A percentile compares a stretch with the other conserved stretches of the same genome.
Evolutionary conservation across 2,797 vertebrate species (phyloP).

Genomic region (Acrocephalus scirpaceus): DNA sequence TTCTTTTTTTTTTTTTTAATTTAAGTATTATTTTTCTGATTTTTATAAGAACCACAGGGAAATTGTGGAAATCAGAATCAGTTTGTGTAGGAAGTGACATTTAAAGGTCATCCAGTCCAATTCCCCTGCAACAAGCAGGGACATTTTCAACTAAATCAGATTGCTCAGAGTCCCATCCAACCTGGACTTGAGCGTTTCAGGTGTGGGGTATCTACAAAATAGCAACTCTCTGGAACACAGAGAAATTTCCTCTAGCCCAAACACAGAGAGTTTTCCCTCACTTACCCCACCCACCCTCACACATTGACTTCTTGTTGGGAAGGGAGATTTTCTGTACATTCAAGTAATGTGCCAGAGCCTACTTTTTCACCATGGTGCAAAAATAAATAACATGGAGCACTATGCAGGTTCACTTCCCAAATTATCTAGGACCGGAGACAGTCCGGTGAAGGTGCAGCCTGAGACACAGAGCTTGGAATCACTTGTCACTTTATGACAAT

Average conservation of each 20-base stretch:
- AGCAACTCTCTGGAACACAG: neutral
- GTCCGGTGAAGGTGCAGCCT: neutral
- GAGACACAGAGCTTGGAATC: neutral
- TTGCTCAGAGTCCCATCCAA: neutral
- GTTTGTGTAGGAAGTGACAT: neutral
- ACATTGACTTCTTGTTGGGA: neutral
- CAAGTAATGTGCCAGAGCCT: neutral
- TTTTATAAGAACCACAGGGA: neutral
- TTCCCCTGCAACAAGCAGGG: neutral
- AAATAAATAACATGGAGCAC: neutral
- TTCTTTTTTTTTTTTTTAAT: neutral
- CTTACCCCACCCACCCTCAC: neutral
- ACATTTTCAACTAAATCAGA: neutral
- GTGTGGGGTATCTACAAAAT: neutral
- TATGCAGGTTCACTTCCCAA: neutral
- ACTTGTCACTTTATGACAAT: conserved; percentile 15
- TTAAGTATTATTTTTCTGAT: neutral
- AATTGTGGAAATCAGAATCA: neutral
- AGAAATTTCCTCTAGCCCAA: neutral
- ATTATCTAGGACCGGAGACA: neutral
- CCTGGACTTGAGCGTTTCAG: neutral
- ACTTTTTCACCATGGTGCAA: neutral
- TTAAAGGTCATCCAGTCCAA: neutral
- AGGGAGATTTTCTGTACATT: neutral
- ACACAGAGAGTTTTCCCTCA: neutral